Conservation (phyloP, 2,113 vertebrate species). For the Microtus ochrogaster region DNA sequence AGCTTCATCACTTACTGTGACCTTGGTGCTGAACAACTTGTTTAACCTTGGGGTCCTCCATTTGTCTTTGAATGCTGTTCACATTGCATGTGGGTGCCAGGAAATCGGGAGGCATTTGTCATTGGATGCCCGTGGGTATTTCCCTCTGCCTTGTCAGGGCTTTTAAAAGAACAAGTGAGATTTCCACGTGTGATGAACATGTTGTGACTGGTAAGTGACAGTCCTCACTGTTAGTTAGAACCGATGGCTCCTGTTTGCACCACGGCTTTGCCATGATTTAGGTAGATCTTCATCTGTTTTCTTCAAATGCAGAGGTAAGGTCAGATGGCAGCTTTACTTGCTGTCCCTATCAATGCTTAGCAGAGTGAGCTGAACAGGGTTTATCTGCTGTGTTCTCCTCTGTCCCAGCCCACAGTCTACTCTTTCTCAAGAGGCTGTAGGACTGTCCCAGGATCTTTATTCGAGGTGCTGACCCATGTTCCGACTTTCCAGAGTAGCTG, state of each 20-base stretch:
- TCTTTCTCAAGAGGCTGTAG: not conserved
- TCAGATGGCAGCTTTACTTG: not conserved
- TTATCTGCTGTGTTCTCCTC: not conserved
- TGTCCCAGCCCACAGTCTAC: not conserved
- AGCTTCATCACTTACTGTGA: not conserved
- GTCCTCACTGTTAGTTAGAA: not conserved
- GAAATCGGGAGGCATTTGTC: not conserved
- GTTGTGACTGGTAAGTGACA: not conserved
- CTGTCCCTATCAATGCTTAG: not conserved
- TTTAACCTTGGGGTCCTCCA: not conserved
- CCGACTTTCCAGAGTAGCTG: not conserved
- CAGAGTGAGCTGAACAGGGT: not conserved
- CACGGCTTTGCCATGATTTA: not conserved
- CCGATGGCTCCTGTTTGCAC: not conserved
- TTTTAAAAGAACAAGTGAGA: not conserved
- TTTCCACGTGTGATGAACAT: not conserved
- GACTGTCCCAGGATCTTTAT: not conserved
- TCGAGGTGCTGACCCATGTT: too few species aligned
- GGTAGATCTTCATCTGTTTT: not conserved
- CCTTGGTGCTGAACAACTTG: not conserved
- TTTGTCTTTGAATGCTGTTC: not conserved
- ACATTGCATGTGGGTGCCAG: not conserved
- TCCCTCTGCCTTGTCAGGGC: not conserved
- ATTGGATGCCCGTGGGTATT: not conserved
- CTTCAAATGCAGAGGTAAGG: not conserved